Base-by-base conservation (phyloP, 2,888 invertebrate species). In the Stenichneumon culpator region DNA sequence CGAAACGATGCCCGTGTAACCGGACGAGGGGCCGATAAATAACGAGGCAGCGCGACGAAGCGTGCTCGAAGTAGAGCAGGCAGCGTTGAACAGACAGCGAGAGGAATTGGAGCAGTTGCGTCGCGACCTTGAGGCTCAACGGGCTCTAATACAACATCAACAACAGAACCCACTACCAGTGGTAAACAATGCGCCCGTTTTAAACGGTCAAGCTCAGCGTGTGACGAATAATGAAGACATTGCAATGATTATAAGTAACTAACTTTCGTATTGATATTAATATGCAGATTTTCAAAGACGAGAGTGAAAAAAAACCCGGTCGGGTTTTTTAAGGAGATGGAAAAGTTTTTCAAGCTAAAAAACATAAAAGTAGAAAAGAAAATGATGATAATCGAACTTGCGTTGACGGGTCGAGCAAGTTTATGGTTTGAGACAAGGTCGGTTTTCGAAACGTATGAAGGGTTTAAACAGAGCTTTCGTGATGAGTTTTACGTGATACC, bases 321-420 rank as follows among this genome's bases (percentile, higher is more conserved):
- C 16, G 60, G 68, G 25, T 83, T 79, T 68, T 22, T 79, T 1
- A 68, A 83, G 3, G 73, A 83, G 9, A 50, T 83, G 25, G 83
- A 83, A n/a, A 54, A 52, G 7, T 60, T 78, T 79, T 83, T 39
- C 14, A 54, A 14, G 52, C 28, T 54, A 11, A 82, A 77, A 77
- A 82, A 82, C 39, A 70, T 77, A 25, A 70, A 22, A n/a, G 32
- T 57, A 14, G 57, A 73, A 16, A 22, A 25, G 14, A 75, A 60
- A 60, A 7, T 82, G 9, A 63, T 25, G 36, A 50, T 75, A 5
- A n/a, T 75, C 7, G 77, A 70, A 44, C 39, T 72, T 22, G 69
- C 65, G 19, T 65, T 82, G 39, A 39, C 50, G 3, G 77, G 77
- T 3, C 60, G 72, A 52, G 52, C 77, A 5, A 47, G 63, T 28